Evolutionary conservation across 2,888 invertebrate species (phyloP).

Genomic region (Tanytarsus gracilentus): DNA sequence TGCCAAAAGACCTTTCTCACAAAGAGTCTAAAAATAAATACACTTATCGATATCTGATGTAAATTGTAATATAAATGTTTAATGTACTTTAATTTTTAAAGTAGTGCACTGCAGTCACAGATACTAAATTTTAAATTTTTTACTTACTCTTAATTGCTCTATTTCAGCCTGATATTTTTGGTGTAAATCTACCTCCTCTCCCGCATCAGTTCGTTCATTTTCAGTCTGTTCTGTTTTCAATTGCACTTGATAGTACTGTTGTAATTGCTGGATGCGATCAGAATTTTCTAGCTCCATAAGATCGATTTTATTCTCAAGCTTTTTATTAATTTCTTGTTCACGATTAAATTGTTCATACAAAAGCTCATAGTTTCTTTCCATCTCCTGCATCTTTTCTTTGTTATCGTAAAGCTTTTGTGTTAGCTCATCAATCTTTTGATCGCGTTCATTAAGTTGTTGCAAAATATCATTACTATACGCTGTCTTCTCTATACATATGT

Average conservation of each 20-base stretch:
- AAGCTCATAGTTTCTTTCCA: constrained; percentile 16
- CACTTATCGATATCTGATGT: neutral
- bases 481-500: constrained; percentile 18
- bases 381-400: constrained; percentile 7
- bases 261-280: constrained; percentile 69
- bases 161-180: constrained; percentile 77
- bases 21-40: constrained; percentile 52
- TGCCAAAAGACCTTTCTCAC: constrained; percentile 81
- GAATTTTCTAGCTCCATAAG: constrained; percentile 74
- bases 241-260: constrained; percentile 59
- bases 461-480: constrained; percentile 11
- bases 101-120: constrained; percentile 3
- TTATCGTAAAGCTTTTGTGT: constrained; percentile 7
- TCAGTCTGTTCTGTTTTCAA: constrained; percentile 41
- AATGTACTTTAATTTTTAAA: neutral
- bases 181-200: constrained; percentile 53
- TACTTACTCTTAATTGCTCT: constrained; percentile 62
- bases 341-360: constrained; percentile 23
- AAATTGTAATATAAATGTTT: neutral
- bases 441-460: constrained; percentile 17
- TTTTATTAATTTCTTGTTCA: constrained; percentile 33
- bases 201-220: constrained; percentile 44
- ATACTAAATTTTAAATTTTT: neutral
- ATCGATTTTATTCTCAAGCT: constrained; percentile 61
- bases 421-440: constrained; percentile 16